Evolutionary conservation across 2,797 vertebrate genomes (phyloP), one percentile per base, ranked within the genome.

Genomic region (Brachyalestes nurse): DNA sequence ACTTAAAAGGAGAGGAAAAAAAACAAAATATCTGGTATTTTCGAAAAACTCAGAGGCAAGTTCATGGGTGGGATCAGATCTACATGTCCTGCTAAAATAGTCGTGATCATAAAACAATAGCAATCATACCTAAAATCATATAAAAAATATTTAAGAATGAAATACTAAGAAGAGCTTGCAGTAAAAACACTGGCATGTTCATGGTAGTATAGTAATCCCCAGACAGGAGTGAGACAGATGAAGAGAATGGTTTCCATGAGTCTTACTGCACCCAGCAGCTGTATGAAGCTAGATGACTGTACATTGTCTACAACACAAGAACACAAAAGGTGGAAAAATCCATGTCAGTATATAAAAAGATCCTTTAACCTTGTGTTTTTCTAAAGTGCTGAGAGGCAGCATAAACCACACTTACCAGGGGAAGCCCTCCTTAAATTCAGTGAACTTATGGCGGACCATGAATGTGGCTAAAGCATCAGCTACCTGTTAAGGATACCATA

Each of bases 391-490:
- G 9, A 72, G 9, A n/a, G 38, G 28, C 8, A 61, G 38, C 14
- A 64, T 14, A 14, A 40, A 4, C n/a, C 49, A 61, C 13, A 82
- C 96, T 97, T 90, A 99, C 98, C 97, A 98, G 86, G 98, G 95
- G 88, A 95, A 99, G 92, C 96, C 97, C 82, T 97, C 97, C 10
- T 98, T 95, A 88, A 97, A 95, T 86, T 98, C 97, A 80, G 97
- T 96, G 94, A 99, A 98, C 92, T 96, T 97, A 93, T 99, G 96
- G 82, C 97, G 96, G 84, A 99, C 96, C 96, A 99, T 96, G 90
- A 99, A 99, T 42, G 96, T 95, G 2, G 97, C 97, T 81, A 99
- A 90, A 82, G 98, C 97, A 88, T 99, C 98, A 83, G 97, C 97
- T 88, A 99, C 98, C 98, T 99, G 87, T 51, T 57, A 83, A 84